A percentile compares a stretch with the other conserved stretches of the same genome.
phyloP scores from a whole-genome alignment of 2,113 vertebrate genomes.

The Sorex fumeus region DNA sequence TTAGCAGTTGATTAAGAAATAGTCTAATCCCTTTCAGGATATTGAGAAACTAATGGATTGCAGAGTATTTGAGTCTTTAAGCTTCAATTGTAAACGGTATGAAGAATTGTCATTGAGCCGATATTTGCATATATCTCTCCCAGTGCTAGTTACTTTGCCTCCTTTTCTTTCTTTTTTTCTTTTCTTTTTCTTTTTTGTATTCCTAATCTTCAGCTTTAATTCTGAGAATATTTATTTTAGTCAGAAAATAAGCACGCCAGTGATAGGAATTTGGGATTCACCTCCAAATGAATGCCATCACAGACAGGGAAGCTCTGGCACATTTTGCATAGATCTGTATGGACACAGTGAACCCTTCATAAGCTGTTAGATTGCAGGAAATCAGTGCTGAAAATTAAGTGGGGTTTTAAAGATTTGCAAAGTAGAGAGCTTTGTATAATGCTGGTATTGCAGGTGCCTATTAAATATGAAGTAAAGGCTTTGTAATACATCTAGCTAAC shows the following conservation, averaged over 20 bases:
- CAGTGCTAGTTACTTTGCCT: constrained; percentile 72
- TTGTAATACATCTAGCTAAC: constrained; percentile 80
- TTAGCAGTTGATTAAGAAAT: constrained; percentile 87
- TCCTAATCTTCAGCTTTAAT: constrained; percentile 82
- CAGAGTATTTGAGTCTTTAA: constrained; percentile 85
- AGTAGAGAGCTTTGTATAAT: constrained; percentile 81
- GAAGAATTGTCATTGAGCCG: constrained; percentile 85
- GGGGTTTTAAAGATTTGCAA: constrained; percentile 81
- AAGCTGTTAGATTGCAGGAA: constrained; percentile 78
- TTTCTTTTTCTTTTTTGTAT: constrained; percentile 10
- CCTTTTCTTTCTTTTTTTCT: constrained; percentile 34
- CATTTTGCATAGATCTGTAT: constrained; percentile 80
- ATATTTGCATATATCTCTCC: constrained; percentile 79
- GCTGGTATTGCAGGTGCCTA: constrained; percentile 79
- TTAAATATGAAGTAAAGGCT: constrained; percentile 80
- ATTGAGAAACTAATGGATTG: constrained; percentile 85
- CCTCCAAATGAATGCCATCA: constrained; percentile 81
- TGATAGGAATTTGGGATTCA: constrained; percentile 83
- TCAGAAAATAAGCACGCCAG: constrained; percentile 74
- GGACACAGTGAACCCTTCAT: constrained; percentile 77
- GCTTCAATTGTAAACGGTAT: constrained; percentile 78
- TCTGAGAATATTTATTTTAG: constrained; percentile 79
- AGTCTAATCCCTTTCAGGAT: constrained; percentile 82
- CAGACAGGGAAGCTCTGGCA: constrained; percentile 76
- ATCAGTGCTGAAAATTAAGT: constrained; percentile 80